These are phyloP conservation scores for Polypedilum vanderplanki DNA, from an alignment of 1,140 invertebrate genomes.

Conservation along the genomic window DNA sequence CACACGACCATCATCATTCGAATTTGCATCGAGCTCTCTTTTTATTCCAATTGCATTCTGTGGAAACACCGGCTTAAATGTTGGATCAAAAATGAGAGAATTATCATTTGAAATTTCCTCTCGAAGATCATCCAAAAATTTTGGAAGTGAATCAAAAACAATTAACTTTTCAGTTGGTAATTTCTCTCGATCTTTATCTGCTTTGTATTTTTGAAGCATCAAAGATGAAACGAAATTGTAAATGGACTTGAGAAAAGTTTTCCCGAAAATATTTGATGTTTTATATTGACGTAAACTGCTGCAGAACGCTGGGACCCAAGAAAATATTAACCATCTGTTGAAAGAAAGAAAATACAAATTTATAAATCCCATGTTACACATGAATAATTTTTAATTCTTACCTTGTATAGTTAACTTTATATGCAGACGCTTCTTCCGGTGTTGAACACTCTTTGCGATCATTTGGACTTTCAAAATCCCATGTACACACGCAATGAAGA, in stretches of 20 bases:
- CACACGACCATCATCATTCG: conserved; percentile 36
- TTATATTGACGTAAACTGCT: conserved; percentile 86
- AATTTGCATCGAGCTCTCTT: conserved; percentile 37
- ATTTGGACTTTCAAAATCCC: conserved; percentile 86
- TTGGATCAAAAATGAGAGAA: conserved; percentile 87
- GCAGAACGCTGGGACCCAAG: conserved; percentile 90
- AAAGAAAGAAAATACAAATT: neutral
- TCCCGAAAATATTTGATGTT: conserved; percentile 83
- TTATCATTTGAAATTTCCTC: conserved; percentile 76
- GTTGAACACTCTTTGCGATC: conserved; percentile 59
- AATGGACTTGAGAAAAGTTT: conserved; percentile 75
- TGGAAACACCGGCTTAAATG: conserved; percentile 38
- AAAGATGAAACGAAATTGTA: conserved; percentile 81
- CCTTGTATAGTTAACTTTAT: conserved; percentile 87
- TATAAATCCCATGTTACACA: too few relatives aligned
- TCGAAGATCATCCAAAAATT: conserved; percentile 80
- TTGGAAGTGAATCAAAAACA: conserved; percentile 56
- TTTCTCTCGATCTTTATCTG: conserved; percentile 63
- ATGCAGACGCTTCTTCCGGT: conserved; percentile 61
- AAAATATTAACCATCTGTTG: conserved; percentile 85
- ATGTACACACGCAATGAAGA: conserved; percentile 79
- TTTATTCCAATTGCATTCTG: conserved; percentile 23
- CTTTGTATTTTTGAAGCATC: conserved; percentile 60
- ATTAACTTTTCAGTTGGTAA: conserved; percentile 79
- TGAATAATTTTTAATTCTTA: conserved; percentile 36